phyloP scores from a whole-genome alignment of 2,888 invertebrate species.

The Eutolmus rufibarbis region DNA sequence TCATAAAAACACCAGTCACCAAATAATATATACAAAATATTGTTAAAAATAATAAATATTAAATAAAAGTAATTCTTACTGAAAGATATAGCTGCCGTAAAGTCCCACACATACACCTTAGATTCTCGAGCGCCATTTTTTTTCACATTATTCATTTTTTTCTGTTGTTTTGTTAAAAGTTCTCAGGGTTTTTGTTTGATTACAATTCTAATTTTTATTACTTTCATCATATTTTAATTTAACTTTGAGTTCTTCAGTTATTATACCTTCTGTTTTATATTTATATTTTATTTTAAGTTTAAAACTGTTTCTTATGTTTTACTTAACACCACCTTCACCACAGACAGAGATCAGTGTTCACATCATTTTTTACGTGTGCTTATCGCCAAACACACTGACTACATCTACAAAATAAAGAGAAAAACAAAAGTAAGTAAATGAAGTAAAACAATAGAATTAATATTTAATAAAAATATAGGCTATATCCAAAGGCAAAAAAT shows the following conservation, averaged over 20 bases:
- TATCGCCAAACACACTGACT: constrained; percentile 89
- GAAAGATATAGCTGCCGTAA: constrained; percentile 37
- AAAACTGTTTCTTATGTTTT: constrained; percentile 50
- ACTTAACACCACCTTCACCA: constrained; percentile 51
- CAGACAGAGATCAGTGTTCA: constrained; percentile 54
- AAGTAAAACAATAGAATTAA: constrained; percentile 20
- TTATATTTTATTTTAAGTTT: constrained; percentile 42
- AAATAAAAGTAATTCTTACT: constrained; percentile 30
- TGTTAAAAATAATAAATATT: constrained; percentile 3
- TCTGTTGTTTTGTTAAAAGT: constrained; percentile 12
- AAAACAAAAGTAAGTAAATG: constrained; percentile 52
- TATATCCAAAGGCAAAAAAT: constrained; percentile 22
- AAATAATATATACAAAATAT: constrained; percentile 2
- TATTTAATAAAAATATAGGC: not conserved
- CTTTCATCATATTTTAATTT: constrained; percentile 25
- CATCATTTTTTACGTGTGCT: constrained; percentile 62
- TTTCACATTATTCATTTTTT: constrained; percentile 23
- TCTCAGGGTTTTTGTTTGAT: constrained; percentile 7
- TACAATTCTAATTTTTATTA: constrained; percentile 28
- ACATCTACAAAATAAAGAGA: constrained; percentile 74
- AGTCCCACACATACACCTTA: constrained; percentile 36
- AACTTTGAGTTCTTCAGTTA: constrained; percentile 21
- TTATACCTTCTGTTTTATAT: not conserved
- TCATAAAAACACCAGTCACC: not conserved
- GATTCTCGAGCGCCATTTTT: constrained; percentile 17